Base-by-base conservation (phyloP, 2,888 invertebrate genomes). In the Lithophane socia region DNA sequence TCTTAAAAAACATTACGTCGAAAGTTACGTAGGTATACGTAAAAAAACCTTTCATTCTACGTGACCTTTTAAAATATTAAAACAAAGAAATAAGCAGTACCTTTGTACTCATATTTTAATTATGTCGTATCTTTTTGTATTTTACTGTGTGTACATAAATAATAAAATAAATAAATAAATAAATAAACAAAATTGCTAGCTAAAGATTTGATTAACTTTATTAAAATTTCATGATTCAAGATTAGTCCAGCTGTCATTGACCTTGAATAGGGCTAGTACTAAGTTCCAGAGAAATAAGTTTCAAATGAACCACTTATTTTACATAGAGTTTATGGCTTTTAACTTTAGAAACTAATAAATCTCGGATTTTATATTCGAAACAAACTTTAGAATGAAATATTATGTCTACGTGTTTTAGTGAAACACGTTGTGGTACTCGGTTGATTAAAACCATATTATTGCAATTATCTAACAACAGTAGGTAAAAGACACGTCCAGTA, bases 301-400 rank as follows among this genome's bases (percentile, higher is more conserved):
- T 42, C 8, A 13, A 68, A 60, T 44, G 1, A 56, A 65, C 44
- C 68, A 64, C 56, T 70, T 76, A 75, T 60, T 74, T 71, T n/a
- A 42, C 21, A 60, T 47, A 49, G 10, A 66, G 8, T n/a, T 75
- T 63, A 68, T 70, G 71, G 29, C 49, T 60, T 63, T 54, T 13
- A 78, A 69, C 60, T 73, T 83, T 16, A 66, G 44, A 73, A 77
- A 73, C n/a, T 9, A 79, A 83, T 83, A 73, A 83, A 70, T 66
- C 54, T 72, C 18, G 12, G 64, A 52, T 72, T 72, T 72, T 37
- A 64, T 69, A 24, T n/a, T 47, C n/a, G 7, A 73, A 69, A 66
- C 72, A 29, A 65, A 54, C 29, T 78, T 68, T 56, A 1, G 3
- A 56, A 56, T 68, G 24, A 80, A 66, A 65, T 69, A 78, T 78